Conservation (phyloP, 1,140 invertebrate species). For the Diachasmimorpha longicaudata region DNA sequence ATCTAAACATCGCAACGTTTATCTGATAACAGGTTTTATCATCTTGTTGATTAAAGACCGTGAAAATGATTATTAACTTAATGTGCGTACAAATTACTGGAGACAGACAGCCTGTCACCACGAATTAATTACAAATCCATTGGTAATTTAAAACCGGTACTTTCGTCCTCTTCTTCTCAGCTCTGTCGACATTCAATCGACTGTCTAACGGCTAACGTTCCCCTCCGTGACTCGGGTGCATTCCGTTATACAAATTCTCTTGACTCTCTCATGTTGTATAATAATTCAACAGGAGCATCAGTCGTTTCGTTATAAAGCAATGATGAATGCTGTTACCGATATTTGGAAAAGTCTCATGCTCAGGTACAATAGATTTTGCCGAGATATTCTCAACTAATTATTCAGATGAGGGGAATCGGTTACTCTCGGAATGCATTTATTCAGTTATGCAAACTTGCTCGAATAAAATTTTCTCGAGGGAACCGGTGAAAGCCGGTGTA, state of each 20-base stretch:
- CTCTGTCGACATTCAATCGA: neutral
- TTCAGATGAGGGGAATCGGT: neutral
- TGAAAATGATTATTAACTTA: neutral
- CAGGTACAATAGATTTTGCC: neutral
- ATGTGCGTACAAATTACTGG: neutral
- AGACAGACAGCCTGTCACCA: neutral
- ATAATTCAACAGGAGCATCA: neutral
- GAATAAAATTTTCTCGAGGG: neutral
- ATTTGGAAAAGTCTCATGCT: neutral
- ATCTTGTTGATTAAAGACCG: neutral
- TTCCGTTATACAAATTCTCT: conserved; percentile 1
- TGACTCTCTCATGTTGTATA: neutral
- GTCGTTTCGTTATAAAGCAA: neutral
- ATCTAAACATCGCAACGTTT: neutral
- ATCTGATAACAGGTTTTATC: neutral
- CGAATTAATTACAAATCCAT: neutral
- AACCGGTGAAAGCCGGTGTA: neutral
- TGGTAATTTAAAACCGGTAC: neutral
- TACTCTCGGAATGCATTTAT: neutral
- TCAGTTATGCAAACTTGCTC: conserved; percentile 7
- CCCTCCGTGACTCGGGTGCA: neutral
- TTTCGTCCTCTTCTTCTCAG: conserved; percentile 1
- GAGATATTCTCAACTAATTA: neutral
- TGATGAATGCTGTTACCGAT: neutral
- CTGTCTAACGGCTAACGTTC: neutral